Evolutionary conservation across 2,113 vertebrate genomes (phyloP), one percentile per base, ranked within the genome.

Genomic region (Alectura lathami): DNA sequence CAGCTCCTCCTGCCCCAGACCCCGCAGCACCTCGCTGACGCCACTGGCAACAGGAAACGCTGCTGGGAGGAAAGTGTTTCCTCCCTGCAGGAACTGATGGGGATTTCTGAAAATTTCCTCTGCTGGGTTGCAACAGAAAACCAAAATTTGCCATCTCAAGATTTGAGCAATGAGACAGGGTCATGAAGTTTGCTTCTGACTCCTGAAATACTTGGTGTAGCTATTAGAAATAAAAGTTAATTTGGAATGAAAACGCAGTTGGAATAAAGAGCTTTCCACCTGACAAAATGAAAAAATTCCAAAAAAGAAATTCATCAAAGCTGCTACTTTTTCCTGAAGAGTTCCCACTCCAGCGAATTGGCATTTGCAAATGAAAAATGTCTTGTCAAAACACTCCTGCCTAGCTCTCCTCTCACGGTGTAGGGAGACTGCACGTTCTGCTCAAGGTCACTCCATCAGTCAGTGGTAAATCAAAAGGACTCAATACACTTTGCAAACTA

Each of bases 371-470:
- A 68, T 86, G 89, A 96, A 92, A 94, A 96, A 96, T 43, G 68
- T 40, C 95, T 95, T 94, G 90, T 96, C 90, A 88, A 78, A 83
- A 48, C 40, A 48, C 42, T 72, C n/a, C 40, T 78, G 83, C 91
- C 88, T 51, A 60, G 56, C 34, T 95, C 89, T 86, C 85, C 72
- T 74, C 77, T 57, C 85, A 11, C 27, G 8, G 69, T 0, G 22
- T 3, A 69, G 69, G 57, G 81, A 91, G 78, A 56, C 30, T 4
- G 50, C 30, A 4, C 38, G 80, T 81, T 82, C 60, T 89, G 95
- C 92, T 94, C 96, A 97, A 96, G 95, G 96, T 97, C 95, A 96
- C 86, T 93, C 95, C 91, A 82, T 67, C 92, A 91, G 80, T 7
- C 91, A 69, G 89, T 79, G 86, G 40, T 94, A 95, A 96, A 96